These are phyloP conservation scores for Toxotes chatareus DNA, from an alignment of 2,113 vertebrate species.

Conservation along the genomic window DNA sequence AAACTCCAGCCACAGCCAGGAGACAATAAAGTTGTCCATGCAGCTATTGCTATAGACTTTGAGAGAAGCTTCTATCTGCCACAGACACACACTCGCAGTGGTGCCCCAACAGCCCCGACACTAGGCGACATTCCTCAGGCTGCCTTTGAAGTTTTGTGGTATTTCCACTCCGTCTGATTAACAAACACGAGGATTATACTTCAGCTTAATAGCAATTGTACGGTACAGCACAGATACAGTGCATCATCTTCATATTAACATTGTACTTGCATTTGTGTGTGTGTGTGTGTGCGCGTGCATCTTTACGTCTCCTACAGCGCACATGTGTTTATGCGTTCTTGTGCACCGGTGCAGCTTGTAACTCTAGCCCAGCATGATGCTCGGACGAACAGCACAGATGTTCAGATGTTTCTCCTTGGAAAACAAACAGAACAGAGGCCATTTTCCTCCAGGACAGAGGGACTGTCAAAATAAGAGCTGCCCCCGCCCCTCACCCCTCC, in stretches of 20 bases:
- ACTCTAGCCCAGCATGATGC: conserved; percentile 74
- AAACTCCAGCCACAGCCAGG: conserved; percentile 36
- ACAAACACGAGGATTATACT: conserved; percentile 20
- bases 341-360: conserved; percentile 69
- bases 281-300: conserved; percentile 28
- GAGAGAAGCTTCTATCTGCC: conserved; percentile 10
- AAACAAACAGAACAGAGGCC: conserved; percentile 77
- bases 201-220: background rate
- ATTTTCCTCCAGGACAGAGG: conserved; percentile 58
- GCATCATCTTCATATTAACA: conserved; percentile 12
- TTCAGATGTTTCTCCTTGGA: conserved; percentile 78
- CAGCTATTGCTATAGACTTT: conserved; percentile 9
- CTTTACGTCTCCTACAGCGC: conserved; percentile 27
- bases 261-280: conserved; percentile 1
- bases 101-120: conserved; percentile 2
- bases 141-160: conserved; percentile 53
- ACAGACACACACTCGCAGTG: background rate
- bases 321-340: conserved; percentile 72
- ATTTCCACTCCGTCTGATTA: conserved; percentile 36
- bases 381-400: conserved; percentile 75
- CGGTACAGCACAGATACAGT: background rate
- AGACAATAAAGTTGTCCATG: conserved; percentile 16
- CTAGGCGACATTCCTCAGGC: conserved; percentile 55
- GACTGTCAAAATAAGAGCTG: conserved; percentile 75
- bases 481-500: background rate